Percentiles rank a stretch among this genome's conserved stretches.
phyloP scores from a whole-genome alignment of 2,113 vertebrate species.

The Leptocoma aspasia region DNA sequence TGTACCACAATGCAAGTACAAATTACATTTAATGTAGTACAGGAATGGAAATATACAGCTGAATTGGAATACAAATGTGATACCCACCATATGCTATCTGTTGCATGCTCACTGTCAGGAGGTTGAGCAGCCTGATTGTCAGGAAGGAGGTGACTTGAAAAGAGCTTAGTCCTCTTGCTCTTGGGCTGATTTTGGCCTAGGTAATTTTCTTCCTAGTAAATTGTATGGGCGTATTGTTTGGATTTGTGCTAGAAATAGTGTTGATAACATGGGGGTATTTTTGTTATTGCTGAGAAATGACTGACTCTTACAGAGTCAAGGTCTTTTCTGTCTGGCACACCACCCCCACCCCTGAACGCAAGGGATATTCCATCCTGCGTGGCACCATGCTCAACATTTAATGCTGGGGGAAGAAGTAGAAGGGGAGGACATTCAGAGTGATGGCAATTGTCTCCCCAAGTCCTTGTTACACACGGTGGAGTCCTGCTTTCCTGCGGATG shows the following conservation, averaged over 20 bases:
- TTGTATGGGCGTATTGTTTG: neutral
- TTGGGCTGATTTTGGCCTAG: neutral
- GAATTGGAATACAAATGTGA: neutral
- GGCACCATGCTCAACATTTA: neutral
- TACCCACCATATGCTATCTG: neutral
- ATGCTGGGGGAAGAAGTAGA: neutral
- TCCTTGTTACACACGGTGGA: accelerated
- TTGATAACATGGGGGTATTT: neutral
- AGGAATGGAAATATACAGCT: neutral
- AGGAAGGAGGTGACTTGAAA: neutral
- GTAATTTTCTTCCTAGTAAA: neutral
- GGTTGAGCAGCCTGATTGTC: neutral
- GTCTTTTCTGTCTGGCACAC: neutral
- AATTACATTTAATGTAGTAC: neutral
- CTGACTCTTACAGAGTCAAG: neutral
- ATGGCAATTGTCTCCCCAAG: neutral
- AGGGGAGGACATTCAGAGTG: neutral
- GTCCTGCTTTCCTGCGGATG: neutral
- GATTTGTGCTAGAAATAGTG: neutral
- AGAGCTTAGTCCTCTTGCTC: accelerated
- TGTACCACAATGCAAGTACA: neutral
- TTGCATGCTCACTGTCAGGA: neutral
- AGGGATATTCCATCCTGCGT: neutral
- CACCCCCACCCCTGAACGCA: accelerated
- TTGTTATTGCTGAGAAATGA: neutral